Evolutionary conservation across 1,140 invertebrate species (phyloP), one percentile per base, ranked within the genome.

Genomic region (Conus ventricosus): DNA sequence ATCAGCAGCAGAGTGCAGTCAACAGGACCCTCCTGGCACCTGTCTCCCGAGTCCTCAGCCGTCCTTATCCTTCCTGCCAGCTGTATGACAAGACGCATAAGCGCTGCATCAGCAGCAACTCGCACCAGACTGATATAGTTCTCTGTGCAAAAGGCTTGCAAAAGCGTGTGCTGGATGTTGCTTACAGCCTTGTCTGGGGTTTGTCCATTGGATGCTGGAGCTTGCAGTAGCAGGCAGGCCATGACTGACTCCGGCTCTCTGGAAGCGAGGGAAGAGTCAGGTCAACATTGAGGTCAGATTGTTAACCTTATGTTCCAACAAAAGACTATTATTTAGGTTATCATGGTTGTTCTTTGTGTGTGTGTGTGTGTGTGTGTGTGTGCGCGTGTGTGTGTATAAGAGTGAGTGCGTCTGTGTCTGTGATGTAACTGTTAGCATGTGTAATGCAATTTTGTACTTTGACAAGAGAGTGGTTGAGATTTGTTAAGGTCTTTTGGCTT

Each of bases 91-190:
- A 84, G 55, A 23, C 82, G 82, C 82, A 63, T 63, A 0, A 84
- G 82, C 6, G 20, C 54, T 10, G 25, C 57, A 67, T 63, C 51
- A 7, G 23, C 82, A n/a, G 25, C 5, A 8, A 84, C 82, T 27
- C 27, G 20, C 55, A 84, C 57, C 17, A 84, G 17, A 4, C 55
- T 63, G 55, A 84, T 84, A 55, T 20, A 55, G 55, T 53, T 84
- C 57, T 84, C 82, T 6, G 55, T 20, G 51, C 82, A 84, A 55
- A 84, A 84, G 17, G 82, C 82, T 67, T 84, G 54, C 54, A 84
- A 55, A 6, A 84, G 82, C 8, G 82, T 84, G 55, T 84, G 82
- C n/a, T 84, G 82, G 54, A 84, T 84, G 57, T 84, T 63, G 82
- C 57, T 23, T 7, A 7, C 82, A 0, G 51, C 82, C 23, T 25